Evolutionary conservation across 2,888 invertebrate species (phyloP).

Genomic region (Timema cristinae): DNA sequence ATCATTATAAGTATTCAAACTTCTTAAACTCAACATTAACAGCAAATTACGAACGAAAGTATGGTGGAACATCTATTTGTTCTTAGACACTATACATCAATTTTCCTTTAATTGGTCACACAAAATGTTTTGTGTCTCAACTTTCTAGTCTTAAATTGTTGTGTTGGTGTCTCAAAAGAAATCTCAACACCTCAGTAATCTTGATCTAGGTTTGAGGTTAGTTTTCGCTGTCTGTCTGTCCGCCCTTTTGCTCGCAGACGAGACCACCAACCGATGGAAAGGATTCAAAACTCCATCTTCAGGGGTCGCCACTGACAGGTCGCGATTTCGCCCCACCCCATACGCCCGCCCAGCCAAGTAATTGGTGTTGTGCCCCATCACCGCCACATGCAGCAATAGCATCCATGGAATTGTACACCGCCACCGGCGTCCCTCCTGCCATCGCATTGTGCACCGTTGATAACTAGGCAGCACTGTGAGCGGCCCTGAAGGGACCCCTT

Average conservation of each 20-base stretch:
- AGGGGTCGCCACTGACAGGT: conserved; percentile 44
- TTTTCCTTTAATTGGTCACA: too few relatives aligned
- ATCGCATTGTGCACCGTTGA: neutral
- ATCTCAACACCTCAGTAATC: neutral
- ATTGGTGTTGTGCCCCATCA: conserved; percentile 37
- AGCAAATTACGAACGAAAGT: too few relatives aligned
- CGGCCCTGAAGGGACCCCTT: conserved; percentile 10
- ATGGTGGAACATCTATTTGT: too few relatives aligned
- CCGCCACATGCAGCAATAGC: conserved; percentile 37
- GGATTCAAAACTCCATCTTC: conserved; percentile 52
- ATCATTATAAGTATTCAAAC: too few relatives aligned
- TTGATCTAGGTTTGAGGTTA: conserved; percentile 9
- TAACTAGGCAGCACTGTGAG: conserved; percentile 10
- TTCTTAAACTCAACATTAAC: too few relatives aligned
- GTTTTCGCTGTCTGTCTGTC: conserved; percentile 26
- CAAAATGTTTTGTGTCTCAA: too few relatives aligned
- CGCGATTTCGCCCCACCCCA: conserved; percentile 56
- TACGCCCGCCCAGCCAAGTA: conserved; percentile 56
- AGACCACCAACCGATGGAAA: conserved; percentile 55
- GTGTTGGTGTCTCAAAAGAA: neutral
- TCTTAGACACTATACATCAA: too few relatives aligned
- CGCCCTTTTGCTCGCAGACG: conserved; percentile 47
- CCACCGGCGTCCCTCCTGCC: neutral
- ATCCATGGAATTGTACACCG: conserved; percentile 7
- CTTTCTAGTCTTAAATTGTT: neutral